Evolutionary conservation across 2,113 vertebrate genomes (phyloP).

Genomic region (Macaca mulatta): DNA sequence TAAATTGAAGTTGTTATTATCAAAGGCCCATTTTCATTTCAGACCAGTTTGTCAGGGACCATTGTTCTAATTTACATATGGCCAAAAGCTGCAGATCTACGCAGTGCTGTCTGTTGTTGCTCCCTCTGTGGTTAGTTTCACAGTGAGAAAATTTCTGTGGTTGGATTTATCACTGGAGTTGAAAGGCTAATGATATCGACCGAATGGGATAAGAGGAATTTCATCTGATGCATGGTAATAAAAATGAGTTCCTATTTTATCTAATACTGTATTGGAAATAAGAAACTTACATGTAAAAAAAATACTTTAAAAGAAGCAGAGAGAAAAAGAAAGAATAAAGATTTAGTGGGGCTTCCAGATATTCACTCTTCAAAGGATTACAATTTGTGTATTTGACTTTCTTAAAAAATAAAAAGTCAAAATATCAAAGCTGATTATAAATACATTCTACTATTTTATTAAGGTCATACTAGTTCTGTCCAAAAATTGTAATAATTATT

Average conservation of each 20-base stretch:
- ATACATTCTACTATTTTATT: background rate
- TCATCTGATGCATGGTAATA: slow-evolving; percentile 32
- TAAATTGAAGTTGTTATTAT: slow-evolving; percentile 37
- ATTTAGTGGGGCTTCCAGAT: background rate
- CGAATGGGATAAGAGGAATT: slow-evolving; percentile 37
- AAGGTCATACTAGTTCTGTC: background rate
- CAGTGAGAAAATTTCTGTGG: background rate
- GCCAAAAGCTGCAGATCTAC: background rate
- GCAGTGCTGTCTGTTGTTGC: background rate
- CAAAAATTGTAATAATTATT: slow-evolving; percentile 27
- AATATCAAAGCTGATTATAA: background rate
- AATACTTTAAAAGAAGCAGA: background rate
- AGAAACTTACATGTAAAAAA: background rate
- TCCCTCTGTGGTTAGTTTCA: slow-evolving; percentile 4
- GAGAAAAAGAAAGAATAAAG: background rate
- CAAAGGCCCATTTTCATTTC: slow-evolving; percentile 38
- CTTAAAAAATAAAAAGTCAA: slow-evolving; percentile 5
- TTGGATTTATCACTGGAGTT: slow-evolving; percentile 10
- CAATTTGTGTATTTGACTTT: background rate
- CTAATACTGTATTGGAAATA: slow-evolving; percentile 32
- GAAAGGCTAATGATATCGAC: slow-evolving; percentile 37
- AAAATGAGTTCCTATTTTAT: slow-evolving; percentile 55
- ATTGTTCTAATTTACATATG: background rate
- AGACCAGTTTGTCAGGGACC: background rate
- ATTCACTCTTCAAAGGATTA: background rate